Evolutionary conservation across 2,888 invertebrate genomes (phyloP), one percentile per base, ranked within the genome.

Genomic region (Drosophila kokeensis): DNA sequence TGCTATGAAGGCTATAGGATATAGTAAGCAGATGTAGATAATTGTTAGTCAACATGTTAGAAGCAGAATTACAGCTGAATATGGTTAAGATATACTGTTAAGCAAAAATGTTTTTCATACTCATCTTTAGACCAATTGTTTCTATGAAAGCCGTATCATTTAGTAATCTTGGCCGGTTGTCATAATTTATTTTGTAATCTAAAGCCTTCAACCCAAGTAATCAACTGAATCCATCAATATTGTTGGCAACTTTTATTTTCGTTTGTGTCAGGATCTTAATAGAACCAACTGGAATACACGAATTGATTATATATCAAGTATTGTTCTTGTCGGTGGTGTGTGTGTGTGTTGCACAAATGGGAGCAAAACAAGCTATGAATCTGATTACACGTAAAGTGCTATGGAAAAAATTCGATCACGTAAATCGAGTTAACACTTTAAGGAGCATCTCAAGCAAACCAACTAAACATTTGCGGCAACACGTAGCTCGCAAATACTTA

Each of bases 351-450:
- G 45, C 29, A 21, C 36, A 50, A 50, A 30, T 45, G 53, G 42
- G 6, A 67, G 53, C 55, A 61, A 64, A 66, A 63, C 58, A 50
- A 60, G 79, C 62, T 66, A 78, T 65, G 80, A 84, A 87, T 86
- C 80, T 76, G 69, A 81, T 84, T 84, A 67, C 67, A 67, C 42
- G 36, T 45, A 67, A 48, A 48, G 53, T 38, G 67, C 53, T 45
- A 34, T 24, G 2, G 29, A 81, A 64, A 62, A 73, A 81, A 87
- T 85, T 82, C 79, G 86, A 87, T 85, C 85, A 87, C 81, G 86
- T 79, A 85, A 85, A 85, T 85, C 85, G 85, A 87, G 86, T 87
- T 85, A 85, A 79, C 88, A 82, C 88, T 82, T 75, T 67, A 54
- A 69, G 66, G 49, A 70, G 59, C 61, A 48, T 21, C 52, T 24